Conservation (phyloP, 1,140 invertebrate species). For the Augochlora pura region DNA sequence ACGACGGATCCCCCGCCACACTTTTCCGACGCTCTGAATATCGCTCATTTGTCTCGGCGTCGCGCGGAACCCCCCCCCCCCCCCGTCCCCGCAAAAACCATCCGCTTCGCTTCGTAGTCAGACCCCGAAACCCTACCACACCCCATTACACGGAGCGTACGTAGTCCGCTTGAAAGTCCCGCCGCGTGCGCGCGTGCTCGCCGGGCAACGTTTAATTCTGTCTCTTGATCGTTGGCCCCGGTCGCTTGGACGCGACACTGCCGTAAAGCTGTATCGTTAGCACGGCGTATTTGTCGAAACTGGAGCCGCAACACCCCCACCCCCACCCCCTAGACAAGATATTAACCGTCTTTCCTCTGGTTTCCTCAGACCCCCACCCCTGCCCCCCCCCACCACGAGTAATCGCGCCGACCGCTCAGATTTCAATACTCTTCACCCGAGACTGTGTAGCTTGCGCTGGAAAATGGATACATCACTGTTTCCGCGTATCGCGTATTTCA, state of each 20-base stretch:
- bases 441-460: too few species aligned
- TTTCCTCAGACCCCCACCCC: background rate
- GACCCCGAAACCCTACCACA: background rate
- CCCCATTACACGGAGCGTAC: too few species aligned
- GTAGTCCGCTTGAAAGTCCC: background rate
- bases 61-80: background rate
- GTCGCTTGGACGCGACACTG: background rate
- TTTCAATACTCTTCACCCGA: too few species aligned
- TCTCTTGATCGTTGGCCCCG: too few species aligned
- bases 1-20: too few species aligned
- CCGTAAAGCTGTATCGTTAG: background rate
- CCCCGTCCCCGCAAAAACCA: background rate
- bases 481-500: too few species aligned
- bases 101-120: background rate
- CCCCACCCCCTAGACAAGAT: background rate
- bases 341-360: background rate
- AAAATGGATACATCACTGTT: too few species aligned
- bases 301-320: background rate
- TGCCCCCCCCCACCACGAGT: too few species aligned
- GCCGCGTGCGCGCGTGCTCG: too few species aligned
- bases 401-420: background rate
- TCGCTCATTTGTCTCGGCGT: slow-evolving; percentile 14
- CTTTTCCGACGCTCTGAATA: slow-evolving; percentile 7
- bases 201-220: too few species aligned
- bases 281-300: background rate